These are phyloP conservation scores for Ephestia elutella DNA, from an alignment of 1,140 invertebrate genomes.

Conservation along the genomic window DNA sequence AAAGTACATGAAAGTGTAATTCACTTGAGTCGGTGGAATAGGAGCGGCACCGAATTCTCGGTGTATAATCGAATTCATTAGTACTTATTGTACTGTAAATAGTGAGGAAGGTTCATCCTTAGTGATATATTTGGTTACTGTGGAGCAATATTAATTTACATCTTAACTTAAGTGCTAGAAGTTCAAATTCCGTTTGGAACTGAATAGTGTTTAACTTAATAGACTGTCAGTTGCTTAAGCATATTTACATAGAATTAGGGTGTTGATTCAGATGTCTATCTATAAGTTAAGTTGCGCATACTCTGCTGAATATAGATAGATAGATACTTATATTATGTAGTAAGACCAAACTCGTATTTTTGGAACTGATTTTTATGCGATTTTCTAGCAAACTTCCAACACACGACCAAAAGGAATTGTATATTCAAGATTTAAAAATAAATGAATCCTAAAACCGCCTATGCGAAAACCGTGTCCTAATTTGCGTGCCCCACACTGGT, in stretches of 20 bases:
- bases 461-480: slow-evolving; percentile 12
- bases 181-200: not conserved
- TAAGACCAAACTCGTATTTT: no score
- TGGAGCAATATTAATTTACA: not conserved
- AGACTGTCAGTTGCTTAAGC: not conserved
- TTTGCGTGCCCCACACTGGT: slow-evolving; percentile 13
- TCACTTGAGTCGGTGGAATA: slow-evolving; percentile 25
- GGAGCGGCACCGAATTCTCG: slow-evolving; percentile 43
- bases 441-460: not conserved
- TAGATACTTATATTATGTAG: no score
- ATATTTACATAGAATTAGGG: not conserved
- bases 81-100: slow-evolving; percentile 51
- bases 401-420: no score
- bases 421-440: no score
- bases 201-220: not conserved
- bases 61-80: slow-evolving; percentile 68
- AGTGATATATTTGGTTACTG: slow-evolving; percentile 23
- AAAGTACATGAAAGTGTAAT: not conserved
- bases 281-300: not conserved
- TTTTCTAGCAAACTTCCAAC: no score
- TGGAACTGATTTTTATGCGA: no score
- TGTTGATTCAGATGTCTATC: not conserved
- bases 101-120: slow-evolving; percentile 30
- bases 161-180: not conserved
- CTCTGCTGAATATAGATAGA: no score